Evolutionary conservation across 2,113 vertebrate genomes (phyloP).

Genomic region (Cephalophus harveyi): DNA sequence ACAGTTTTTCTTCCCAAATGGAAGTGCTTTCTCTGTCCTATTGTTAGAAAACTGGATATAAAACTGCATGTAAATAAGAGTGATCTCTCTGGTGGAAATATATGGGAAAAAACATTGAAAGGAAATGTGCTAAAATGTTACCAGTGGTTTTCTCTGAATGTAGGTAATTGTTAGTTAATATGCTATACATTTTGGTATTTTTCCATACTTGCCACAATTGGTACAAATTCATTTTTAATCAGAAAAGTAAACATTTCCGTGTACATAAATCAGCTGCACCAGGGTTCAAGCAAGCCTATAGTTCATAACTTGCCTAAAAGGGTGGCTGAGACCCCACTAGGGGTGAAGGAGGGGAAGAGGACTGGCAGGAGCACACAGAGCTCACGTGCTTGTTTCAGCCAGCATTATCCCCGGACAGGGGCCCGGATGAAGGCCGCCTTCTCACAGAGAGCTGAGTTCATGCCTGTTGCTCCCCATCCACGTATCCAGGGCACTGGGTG

Average conservation of each 20-base stretch:
- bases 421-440: rapidly evolving
- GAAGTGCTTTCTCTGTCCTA: background rate
- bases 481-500: rapidly evolving
- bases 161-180: background rate
- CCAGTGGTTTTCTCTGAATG: background rate
- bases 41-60: background rate
- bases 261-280: background rate
- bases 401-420: rapidly evolving
- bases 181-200: background rate
- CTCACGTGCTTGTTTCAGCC: background rate
- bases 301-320: background rate
- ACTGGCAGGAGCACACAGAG: background rate
- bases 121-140: background rate
- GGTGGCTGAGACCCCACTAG: rapidly evolving
- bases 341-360: background rate
- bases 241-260: background rate
- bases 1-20: rapidly evolving
- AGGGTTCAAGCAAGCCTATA: background rate
- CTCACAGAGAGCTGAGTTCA: background rate
- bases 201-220: background rate
- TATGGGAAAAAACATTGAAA: background rate
- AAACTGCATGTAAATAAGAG: background rate
- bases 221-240: background rate
- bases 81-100: background rate
- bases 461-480: background rate